Conservation (phyloP, 2,113 vertebrate species). For the Merops nubicus region DNA sequence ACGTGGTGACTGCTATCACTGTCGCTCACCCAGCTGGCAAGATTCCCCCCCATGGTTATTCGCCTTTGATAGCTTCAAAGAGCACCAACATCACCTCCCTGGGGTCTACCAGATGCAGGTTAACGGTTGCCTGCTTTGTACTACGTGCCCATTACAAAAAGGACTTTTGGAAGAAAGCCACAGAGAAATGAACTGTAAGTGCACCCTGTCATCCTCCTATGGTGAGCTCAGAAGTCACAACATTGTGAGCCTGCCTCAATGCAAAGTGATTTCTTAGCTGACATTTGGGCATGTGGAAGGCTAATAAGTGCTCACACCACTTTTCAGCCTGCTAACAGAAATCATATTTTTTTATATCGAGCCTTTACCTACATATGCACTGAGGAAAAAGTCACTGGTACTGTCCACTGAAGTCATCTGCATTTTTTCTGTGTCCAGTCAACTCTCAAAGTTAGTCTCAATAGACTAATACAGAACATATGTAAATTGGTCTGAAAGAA, state of each 20-base stretch:
- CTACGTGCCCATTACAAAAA: not conserved
- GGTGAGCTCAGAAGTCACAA: not conserved
- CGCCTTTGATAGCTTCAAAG: slow-evolving; percentile 41
- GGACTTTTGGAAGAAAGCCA: slow-evolving; percentile 14
- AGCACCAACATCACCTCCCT: not conserved
- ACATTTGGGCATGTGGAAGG: not conserved
- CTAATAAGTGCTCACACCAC: not conserved
- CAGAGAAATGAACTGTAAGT: slow-evolving; percentile 36
- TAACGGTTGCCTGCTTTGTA: not conserved
- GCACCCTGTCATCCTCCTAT: not conserved
- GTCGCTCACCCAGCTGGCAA: not conserved
- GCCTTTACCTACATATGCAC: not conserved
- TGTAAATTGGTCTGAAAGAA: slow-evolving; percentile 2
- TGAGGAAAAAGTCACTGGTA: not conserved
- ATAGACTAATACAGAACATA: slow-evolving; percentile 36
- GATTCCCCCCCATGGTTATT: not conserved
- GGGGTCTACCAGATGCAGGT: slow-evolving; percentile 37
- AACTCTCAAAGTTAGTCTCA: slow-evolving; percentile 18
- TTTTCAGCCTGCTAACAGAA: slow-evolving; percentile 28
- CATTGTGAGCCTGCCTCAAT: not conserved
- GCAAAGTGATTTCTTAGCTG: slow-evolving; percentile 39
- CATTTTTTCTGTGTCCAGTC: slow-evolving; percentile 20
- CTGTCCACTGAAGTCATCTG: not conserved
- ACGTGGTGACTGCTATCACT: not conserved
- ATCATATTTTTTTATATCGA: not conserved